Evolutionary conservation across 2,797 vertebrate genomes (phyloP).

Genomic region (Amazona ochrocephala): DNA sequence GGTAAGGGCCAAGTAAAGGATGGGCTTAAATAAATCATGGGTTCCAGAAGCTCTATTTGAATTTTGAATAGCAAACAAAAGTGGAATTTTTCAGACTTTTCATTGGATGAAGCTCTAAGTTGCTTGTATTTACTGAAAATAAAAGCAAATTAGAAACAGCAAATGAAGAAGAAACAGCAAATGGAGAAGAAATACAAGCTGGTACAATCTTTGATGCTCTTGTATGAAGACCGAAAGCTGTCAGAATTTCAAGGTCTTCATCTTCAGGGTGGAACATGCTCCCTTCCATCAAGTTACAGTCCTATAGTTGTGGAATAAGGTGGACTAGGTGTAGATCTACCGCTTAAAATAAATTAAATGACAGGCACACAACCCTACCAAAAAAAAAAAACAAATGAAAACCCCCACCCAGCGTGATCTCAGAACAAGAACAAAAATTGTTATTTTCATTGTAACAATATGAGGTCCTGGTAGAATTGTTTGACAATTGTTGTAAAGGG

Average conservation of each 20-base stretch:
- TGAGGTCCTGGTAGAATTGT: neutral
- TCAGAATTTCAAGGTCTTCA: neutral
- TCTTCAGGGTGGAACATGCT: neutral
- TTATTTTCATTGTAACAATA: neutral
- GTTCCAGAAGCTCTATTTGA: neutral
- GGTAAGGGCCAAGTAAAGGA: neutral
- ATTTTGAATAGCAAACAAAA: neutral
- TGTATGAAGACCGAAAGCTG: neutral
- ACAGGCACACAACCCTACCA: neutral
- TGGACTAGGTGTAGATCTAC: neutral
- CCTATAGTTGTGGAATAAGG: neutral
- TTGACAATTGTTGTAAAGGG: neutral
- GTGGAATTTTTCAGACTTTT: neutral
- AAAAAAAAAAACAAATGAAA: neutral
- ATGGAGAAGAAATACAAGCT: neutral
- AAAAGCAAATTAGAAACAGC: neutral
- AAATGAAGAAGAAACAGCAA: neutral
- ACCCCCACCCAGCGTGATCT: neutral
- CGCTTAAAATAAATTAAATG: neutral
- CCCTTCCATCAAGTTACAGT: neutral
- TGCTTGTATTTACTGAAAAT: neutral
- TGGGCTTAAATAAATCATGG: neutral
- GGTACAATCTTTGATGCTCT: neutral
- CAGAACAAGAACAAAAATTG: neutral
- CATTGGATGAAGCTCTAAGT: neutral